phyloP scores from a whole-genome alignment of 2,797 vertebrate species.

The Micromesistius poutassou region DNA sequence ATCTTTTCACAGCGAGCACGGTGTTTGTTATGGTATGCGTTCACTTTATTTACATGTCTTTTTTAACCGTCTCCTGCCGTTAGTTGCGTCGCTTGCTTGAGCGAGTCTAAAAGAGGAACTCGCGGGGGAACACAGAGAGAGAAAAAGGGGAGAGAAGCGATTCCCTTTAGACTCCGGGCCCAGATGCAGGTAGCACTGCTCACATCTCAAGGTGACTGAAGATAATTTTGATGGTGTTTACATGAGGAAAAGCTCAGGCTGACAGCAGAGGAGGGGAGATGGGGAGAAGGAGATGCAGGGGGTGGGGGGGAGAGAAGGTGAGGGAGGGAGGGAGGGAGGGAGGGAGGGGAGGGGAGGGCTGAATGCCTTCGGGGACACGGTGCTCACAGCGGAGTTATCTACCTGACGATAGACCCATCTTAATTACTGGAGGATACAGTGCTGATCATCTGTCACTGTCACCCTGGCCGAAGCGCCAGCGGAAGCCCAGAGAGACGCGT shows the following conservation, averaged over 20 bases:
- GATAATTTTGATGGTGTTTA: constrained; percentile 49
- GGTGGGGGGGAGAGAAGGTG: not conserved
- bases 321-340: not conserved
- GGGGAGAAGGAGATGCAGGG: not conserved
- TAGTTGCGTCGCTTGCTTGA: not conserved
- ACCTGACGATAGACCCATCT: constrained; percentile 69
- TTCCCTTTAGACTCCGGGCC: not conserved
- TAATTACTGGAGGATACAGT: constrained; percentile 73
- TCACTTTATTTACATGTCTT: not conserved
- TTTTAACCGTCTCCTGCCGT: not conserved
- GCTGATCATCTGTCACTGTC: constrained; percentile 72
- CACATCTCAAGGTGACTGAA: constrained; percentile 49
- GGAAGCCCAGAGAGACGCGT: constrained; percentile 59
- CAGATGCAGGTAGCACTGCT: not conserved
- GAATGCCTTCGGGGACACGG: constrained; percentile 47
- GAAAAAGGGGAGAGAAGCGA: not conserved
- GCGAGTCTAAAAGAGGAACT: not conserved
- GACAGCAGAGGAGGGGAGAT: constrained; percentile 33
- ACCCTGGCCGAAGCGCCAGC: constrained; percentile 62
- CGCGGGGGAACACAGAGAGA: not conserved
- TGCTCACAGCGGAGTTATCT: constrained; percentile 58
- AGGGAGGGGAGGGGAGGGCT: constrained; percentile 11
- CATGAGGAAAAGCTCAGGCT: constrained; percentile 43
- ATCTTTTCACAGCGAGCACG: not conserved
- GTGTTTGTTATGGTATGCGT: not conserved